Percentiles rank a stretch among this genome's conserved stretches.
phyloP scores from a whole-genome alignment of 2,113 vertebrate genomes.

The Willisornis vidua region DNA sequence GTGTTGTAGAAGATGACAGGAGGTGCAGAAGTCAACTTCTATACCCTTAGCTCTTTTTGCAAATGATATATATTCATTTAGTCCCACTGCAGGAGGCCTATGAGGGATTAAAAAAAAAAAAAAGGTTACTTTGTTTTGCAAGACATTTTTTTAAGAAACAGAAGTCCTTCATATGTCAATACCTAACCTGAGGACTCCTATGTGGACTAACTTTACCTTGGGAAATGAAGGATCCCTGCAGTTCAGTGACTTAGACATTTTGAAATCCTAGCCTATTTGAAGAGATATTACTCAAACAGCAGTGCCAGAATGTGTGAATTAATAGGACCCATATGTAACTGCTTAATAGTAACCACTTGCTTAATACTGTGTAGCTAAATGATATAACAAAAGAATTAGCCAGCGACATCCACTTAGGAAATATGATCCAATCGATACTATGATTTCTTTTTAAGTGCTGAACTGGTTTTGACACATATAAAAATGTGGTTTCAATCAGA shows the following conservation, averaged over 20 bases:
- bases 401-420: conserved; percentile 76
- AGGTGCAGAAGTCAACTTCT: background rate
- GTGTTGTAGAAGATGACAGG: background rate
- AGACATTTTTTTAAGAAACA: background rate
- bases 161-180: background rate
- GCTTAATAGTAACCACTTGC: conserved; percentile 70
- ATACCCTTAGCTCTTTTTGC: background rate
- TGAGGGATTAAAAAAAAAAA: background rate
- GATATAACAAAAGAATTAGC: conserved; percentile 75
- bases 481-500: conserved; percentile 81
- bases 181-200: background rate
- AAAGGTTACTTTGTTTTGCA: background rate
- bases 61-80: background rate
- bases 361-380: conserved; percentile 74
- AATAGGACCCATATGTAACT: conserved; percentile 75
- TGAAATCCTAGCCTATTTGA: conserved; percentile 60
- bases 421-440: conserved; percentile 78
- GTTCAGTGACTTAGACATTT: conserved; percentile 25
- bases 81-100: background rate
- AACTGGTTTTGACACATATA: conserved; percentile 77
- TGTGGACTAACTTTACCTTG: background rate
- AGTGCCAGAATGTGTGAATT: conserved; percentile 60
- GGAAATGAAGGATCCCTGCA: conserved; percentile 39
- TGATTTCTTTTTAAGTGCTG: conserved; percentile 75
- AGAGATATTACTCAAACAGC: conserved; percentile 70